Evolutionary conservation across 2,797 vertebrate species (phyloP).

Genomic region (Hemitrygon akajei): DNA sequence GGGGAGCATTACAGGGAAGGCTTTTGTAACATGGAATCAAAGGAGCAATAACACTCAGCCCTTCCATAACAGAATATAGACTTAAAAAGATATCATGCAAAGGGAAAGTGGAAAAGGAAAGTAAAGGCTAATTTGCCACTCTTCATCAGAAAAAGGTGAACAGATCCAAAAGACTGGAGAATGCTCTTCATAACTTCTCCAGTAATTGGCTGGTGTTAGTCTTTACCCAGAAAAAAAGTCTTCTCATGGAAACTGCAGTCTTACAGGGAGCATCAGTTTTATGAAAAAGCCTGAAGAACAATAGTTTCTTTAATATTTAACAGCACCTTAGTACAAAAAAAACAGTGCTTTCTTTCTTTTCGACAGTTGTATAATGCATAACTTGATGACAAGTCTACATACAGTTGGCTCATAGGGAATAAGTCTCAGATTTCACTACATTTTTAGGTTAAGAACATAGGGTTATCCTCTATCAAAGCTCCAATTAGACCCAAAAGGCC

Average conservation of each 20-base stretch:
- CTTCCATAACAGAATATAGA: not conserved
- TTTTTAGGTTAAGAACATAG: slow-evolving; percentile 29
- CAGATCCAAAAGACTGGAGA: not conserved
- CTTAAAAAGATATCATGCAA: not conserved
- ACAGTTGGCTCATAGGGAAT: slow-evolving; percentile 18
- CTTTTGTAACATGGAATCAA: not conserved
- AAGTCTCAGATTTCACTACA: slow-evolving; percentile 15
- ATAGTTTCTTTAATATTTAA: not conserved
- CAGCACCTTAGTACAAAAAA: slow-evolving; percentile 1
- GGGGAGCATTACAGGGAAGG: too few relatives aligned
- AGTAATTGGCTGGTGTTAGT: not conserved
- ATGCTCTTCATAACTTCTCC: not conserved
- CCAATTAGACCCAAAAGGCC: slow-evolving; percentile 10
- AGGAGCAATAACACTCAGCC: not conserved
- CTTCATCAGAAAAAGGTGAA: not conserved
- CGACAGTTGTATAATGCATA: not conserved
- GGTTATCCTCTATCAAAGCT: not conserved
- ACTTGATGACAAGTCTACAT: slow-evolving; percentile 33
- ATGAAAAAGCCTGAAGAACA: not conserved
- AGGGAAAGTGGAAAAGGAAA: too few relatives aligned
- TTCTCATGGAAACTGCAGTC: not conserved
- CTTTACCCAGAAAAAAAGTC: not conserved
- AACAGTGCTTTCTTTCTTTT: not conserved
- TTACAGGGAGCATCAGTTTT: not conserved
- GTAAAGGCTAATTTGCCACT: not conserved